These are phyloP conservation scores for Drosophila cognata DNA, from an alignment of 2,888 invertebrate species.

Conservation along the genomic window DNA sequence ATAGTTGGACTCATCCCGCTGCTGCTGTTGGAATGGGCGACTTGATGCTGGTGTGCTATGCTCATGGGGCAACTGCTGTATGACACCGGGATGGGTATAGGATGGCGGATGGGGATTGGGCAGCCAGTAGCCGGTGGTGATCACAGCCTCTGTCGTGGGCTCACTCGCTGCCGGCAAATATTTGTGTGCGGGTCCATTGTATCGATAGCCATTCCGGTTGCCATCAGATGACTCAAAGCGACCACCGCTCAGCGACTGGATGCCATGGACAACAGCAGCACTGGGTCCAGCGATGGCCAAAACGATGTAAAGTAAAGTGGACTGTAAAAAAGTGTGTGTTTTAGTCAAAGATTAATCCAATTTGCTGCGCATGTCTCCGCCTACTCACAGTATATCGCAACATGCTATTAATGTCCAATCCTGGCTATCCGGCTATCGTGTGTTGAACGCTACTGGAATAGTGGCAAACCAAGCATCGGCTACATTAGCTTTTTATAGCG, in stretches of 20 bases:
- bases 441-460: slow-evolving; percentile 32
- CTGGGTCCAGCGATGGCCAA: slow-evolving; percentile 16
- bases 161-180: slow-evolving; percentile 55
- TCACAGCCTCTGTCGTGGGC: slow-evolving; percentile 30
- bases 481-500: slow-evolving; percentile 53
- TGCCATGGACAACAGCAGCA: slow-evolving; percentile 64
- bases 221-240: slow-evolving; percentile 7
- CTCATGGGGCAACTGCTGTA: slow-evolving; percentile 32
- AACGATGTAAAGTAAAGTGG: slow-evolving; percentile 9
- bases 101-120: slow-evolving; percentile 24
- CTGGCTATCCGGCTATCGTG: neutral
- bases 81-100: neutral
- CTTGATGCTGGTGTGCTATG: slow-evolving; percentile 12
- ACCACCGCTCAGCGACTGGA: slow-evolving; percentile 19
- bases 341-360: neutral
- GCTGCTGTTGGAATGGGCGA: slow-evolving; percentile 15
- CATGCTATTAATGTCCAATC: slow-evolving; percentile 19
- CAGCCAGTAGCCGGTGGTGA: slow-evolving; percentile 53
- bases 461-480: slow-evolving; percentile 31
- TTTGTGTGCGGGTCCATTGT: slow-evolving; percentile 70
- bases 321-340: slow-evolving; percentile 4
- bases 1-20: slow-evolving; percentile 17
- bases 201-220: slow-evolving; percentile 60
- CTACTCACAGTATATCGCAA: slow-evolving; percentile 26
- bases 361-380: neutral